Percentiles rank a stretch among this genome's conserved stretches.
Conservation (phyloP, 2,888 invertebrate genomes). For the Sturmia bella region DNA sequence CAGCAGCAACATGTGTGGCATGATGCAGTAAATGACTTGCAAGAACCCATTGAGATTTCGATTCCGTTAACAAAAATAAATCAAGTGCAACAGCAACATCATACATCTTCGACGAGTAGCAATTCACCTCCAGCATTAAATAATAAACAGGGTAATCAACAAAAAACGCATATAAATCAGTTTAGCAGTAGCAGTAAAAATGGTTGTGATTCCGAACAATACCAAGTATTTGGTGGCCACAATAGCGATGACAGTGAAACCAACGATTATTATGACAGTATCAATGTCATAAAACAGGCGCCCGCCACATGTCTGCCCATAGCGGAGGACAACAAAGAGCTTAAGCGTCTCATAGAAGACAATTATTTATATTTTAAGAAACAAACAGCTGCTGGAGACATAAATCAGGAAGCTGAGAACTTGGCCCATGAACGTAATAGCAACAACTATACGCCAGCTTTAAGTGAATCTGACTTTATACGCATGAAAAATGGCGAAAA, state of each 20-base stretch:
- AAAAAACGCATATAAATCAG: slow-evolving; percentile 17
- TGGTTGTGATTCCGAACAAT: slow-evolving; percentile 69
- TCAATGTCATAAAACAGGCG: slow-evolving; percentile 71
- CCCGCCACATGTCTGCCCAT: slow-evolving; percentile 77
- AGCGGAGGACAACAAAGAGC: slow-evolving; percentile 81
- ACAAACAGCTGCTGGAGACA: slow-evolving; percentile 72
- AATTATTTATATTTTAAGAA: slow-evolving; percentile 81
- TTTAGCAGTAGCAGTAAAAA: slow-evolving; percentile 66
- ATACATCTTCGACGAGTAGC: slow-evolving; percentile 40
- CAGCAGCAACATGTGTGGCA: slow-evolving; percentile 76
- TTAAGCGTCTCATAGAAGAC: slow-evolving; percentile 81
- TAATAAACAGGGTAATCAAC: slow-evolving; percentile 49
- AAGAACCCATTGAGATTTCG: slow-evolving; percentile 64
- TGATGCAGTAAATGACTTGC: slow-evolving; percentile 71
- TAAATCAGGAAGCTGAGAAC: not conserved
- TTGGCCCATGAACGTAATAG: not conserved
- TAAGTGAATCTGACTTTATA: slow-evolving; percentile 81
- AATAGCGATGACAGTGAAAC: slow-evolving; percentile 78
- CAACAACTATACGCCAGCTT: slow-evolving; percentile 78
- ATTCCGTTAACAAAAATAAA: slow-evolving; percentile 58
- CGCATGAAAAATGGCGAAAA: slow-evolving; percentile 77
- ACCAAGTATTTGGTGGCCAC: slow-evolving; percentile 72
- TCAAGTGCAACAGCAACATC: slow-evolving; percentile 28
- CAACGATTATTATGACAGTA: slow-evolving; percentile 77
- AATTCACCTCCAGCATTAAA: slow-evolving; percentile 52